phyloP scores from a whole-genome alignment of 2,888 invertebrate species.

The Parascotia fuliginaria region DNA sequence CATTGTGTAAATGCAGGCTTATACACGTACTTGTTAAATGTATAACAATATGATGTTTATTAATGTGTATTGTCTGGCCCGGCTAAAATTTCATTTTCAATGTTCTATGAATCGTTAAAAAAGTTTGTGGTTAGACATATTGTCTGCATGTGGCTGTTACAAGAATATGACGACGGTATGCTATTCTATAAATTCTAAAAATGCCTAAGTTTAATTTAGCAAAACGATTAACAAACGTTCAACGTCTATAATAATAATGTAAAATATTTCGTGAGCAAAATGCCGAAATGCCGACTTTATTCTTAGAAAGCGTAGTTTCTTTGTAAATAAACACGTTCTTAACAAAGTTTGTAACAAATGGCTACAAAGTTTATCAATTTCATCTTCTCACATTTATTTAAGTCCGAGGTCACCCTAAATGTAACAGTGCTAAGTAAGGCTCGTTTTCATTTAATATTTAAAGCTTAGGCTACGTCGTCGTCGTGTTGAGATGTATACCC shows the following conservation, averaged over 20 bases:
- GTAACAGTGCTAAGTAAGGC: constrained; percentile 12
- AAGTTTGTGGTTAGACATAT: constrained; percentile 41
- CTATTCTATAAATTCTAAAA: background rate
- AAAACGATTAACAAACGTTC: background rate
- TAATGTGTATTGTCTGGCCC: constrained; percentile 40
- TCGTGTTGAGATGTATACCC: constrained; percentile 11
- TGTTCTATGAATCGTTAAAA: constrained; percentile 38
- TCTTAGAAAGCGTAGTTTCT: background rate
- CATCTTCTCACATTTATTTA: constrained; percentile 15
- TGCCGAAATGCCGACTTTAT: too few species aligned
- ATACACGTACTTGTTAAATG: constrained; percentile 3
- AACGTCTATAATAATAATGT: constrained; percentile 4
- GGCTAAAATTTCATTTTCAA: constrained; percentile 25
- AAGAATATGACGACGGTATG: constrained; percentile 1
- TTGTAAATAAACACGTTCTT: constrained; percentile 2
- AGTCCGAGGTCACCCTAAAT: constrained; percentile 14
- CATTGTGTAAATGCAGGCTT: constrained; percentile 34
- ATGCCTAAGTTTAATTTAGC: background rate
- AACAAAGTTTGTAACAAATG: constrained; percentile 6
- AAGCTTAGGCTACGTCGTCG: constrained; percentile 5
- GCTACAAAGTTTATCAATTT: constrained; percentile 20
- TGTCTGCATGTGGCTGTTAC: background rate
- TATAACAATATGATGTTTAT: constrained; percentile 37
- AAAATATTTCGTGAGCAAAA: background rate
- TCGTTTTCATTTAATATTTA: constrained; percentile 18